Percentiles rank a stretch among this genome's conserved stretches.
Conservation (phyloP, 2,113 vertebrate genomes). For the Astur gentilis region DNA sequence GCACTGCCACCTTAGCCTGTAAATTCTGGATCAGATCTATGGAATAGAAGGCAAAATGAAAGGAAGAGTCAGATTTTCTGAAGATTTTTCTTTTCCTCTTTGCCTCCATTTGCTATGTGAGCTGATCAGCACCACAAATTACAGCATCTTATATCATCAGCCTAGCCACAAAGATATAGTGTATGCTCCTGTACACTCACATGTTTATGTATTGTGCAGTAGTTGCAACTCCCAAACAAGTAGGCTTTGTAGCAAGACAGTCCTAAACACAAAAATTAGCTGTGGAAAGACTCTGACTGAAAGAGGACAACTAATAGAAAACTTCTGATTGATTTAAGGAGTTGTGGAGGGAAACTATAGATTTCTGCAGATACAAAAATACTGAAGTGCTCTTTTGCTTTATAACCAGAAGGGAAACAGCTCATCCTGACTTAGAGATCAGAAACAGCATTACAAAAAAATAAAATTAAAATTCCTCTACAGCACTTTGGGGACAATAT, state of each 20-base stretch:
- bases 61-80: not conserved
- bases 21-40: constrained; percentile 76
- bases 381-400: not conserved
- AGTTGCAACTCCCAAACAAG: not conserved
- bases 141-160: not conserved
- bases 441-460: not conserved
- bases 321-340: not conserved
- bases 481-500: not conserved
- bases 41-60: not conserved
- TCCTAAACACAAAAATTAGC: not conserved
- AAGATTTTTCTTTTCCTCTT: not conserved
- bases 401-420: not conserved
- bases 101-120: not conserved
- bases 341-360: not conserved
- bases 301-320: not conserved
- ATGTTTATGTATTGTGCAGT: not conserved
- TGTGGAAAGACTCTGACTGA: not conserved
- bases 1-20: constrained; percentile 78
- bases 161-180: not conserved
- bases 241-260: not conserved
- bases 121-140: not conserved
- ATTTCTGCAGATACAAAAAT: not conserved
- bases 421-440: not conserved
- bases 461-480: not conserved
- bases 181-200: not conserved